Evolutionary conservation across 2,888 invertebrate species (phyloP), one percentile per base, ranked within the genome.

Genomic region (Cheilosia vulpina): DNA sequence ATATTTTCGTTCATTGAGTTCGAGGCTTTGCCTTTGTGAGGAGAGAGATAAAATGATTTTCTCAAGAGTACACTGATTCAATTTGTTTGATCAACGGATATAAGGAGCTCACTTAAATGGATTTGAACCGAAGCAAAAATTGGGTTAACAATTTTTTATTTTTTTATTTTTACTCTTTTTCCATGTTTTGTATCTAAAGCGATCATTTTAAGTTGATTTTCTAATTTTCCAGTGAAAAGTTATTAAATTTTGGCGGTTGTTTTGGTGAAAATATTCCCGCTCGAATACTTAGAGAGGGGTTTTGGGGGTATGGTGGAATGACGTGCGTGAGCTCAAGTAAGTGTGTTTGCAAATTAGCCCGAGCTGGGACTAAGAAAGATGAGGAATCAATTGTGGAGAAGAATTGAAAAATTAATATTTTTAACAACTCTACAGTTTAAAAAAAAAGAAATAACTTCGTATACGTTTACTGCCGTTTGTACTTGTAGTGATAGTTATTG

Each of bases 21-120:
- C 34, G 73, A 38, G 47, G 21, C 43, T 68, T 72, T 78, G 58
- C 53, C 63, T 73, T 83, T 79, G 68, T 65, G 57, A 19, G 7
- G 52, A 69, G 66, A 78, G 21, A 78, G 21, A 38, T 53, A 58
- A 57, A 79, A 75, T 79, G 73, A 84, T 79, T 84, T 79, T 69
- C 53, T 84, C 57, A 73, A 63, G 83, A 69, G 69, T 79, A 43
- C 78, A 84, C 50, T 79, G 73, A 84, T 84, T 84, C 63, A 73
- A 84, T 84, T 84, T 79, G 63, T 57, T 19, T 50, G 45, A 79
- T 83, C 63, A 69, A 15, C 52, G 63, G 80, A 73, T 68, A 53
- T 73, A 63, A 63, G 75, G 21, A 69, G 72, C 58, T 66, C 71
- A 52, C 24, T 55, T 34, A 52, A 72, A 72, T 60, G 72, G 65